Evolutionary conservation across 2,113 vertebrate genomes (phyloP).

Genomic region (Crotalus viridis): DNA sequence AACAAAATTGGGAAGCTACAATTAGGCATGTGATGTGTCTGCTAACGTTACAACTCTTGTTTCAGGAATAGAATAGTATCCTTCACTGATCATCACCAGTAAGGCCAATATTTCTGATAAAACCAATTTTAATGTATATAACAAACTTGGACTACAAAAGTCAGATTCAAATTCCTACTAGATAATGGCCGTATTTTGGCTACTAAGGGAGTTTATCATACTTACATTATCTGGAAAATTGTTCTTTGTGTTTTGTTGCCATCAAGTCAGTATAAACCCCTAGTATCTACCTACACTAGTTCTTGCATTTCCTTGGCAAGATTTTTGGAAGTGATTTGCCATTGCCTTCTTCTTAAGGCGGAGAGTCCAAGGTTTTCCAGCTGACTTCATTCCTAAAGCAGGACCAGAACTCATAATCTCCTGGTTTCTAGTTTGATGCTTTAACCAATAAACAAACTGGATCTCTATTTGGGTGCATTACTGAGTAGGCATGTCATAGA

Average conservation of each 20-base stretch:
- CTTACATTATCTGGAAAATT: neutral
- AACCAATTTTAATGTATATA: neutral
- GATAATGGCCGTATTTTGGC: neutral
- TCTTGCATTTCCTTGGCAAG: neutral
- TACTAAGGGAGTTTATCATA: neutral
- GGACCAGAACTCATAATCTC: neutral
- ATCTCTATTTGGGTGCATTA: neutral
- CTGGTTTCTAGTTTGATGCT: neutral
- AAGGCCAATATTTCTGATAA: neutral
- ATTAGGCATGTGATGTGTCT: neutral
- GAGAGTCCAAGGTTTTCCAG: neutral
- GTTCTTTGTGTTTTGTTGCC: neutral
- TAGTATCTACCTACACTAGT: neutral
- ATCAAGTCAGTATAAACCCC: neutral
- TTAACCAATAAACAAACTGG: neutral
- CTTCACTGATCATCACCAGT: neutral
- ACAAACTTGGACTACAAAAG: neutral
- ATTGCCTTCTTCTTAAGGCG: neutral
- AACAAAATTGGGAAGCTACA: neutral
- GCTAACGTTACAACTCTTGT: conserved; percentile 36
- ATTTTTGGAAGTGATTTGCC: neutral
- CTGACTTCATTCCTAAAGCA: neutral
- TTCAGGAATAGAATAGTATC: neutral
- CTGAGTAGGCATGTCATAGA: neutral
- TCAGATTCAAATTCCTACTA: neutral